Conservation (phyloP, 1,140 invertebrate genomes). For the Adoxophyes honmai region DNA sequence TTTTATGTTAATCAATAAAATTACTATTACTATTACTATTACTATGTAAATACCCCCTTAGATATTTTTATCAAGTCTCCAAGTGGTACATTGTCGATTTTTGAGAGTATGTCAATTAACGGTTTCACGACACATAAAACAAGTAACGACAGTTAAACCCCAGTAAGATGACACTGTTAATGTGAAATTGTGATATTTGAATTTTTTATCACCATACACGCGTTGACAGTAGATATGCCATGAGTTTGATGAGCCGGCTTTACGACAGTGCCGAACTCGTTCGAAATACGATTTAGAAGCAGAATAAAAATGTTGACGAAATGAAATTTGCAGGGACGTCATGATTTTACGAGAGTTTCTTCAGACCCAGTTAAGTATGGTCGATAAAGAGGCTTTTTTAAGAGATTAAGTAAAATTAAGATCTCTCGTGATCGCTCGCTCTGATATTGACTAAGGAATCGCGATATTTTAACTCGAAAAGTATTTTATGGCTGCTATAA, state of each 20-base stretch:
- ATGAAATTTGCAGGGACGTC: conserved; percentile 23
- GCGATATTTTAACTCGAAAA: not conserved
- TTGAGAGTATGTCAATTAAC: not conserved
- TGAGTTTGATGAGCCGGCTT: conserved; percentile 23
- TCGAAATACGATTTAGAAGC: conserved; percentile 30
- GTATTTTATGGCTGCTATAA: not conserved
- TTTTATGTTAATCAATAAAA: too few relatives aligned
- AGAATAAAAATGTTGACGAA: conserved; percentile 27
- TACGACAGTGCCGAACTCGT: conserved; percentile 32
- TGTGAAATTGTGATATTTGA: conserved; percentile 29
- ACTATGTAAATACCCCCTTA: too few relatives aligned
- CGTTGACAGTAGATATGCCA: conserved; percentile 17
- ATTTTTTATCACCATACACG: conserved; percentile 31
- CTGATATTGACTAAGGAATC: conserved; percentile 4
- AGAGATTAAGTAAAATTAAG: conserved; percentile 24
- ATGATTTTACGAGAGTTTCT: conserved; percentile 3
- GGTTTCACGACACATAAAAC: conserved; percentile 22
- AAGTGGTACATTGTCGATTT: too few relatives aligned
- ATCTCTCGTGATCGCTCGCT: conserved; percentile 16
- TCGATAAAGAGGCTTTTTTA: conserved; percentile 24
- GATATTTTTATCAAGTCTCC: too few relatives aligned
- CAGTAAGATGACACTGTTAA: conserved; percentile 27
- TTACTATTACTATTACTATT: too few relatives aligned
- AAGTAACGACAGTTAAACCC: conserved; percentile 26
- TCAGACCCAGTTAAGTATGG: conserved; percentile 3